Evolutionary conservation across 2,113 vertebrate genomes (phyloP).

Genomic region (Sinosuthora webbiana): DNA sequence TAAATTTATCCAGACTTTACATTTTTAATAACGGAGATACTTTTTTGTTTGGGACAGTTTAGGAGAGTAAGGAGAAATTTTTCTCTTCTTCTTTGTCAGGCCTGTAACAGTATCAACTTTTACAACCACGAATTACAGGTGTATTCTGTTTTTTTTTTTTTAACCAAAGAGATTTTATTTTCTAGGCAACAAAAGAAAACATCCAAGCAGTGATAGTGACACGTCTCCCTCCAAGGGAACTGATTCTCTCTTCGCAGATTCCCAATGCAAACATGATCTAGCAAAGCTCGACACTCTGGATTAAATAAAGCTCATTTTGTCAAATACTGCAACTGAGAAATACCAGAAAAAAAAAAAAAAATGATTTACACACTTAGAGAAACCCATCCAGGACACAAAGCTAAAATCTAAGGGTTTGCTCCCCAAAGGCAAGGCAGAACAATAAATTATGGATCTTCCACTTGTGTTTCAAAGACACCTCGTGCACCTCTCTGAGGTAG

Average conservation of each 20-base stretch:
- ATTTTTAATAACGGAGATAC: background rate
- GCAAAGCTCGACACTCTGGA: background rate
- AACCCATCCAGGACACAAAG: background rate
- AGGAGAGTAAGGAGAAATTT: background rate
- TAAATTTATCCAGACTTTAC: background rate
- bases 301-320: background rate
- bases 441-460: slow-evolving; percentile 14
- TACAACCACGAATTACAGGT: background rate
- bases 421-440: slow-evolving; percentile 22
- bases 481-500: slow-evolving; percentile 46
- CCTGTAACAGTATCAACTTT: rapidly evolving
- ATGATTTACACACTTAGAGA: background rate
- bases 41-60: background rate
- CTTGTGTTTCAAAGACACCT: background rate
- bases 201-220: slow-evolving; percentile 4
- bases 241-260: background rate
- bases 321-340: slow-evolving; percentile 7
- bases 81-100: background rate
- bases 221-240: background rate
- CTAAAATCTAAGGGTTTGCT: slow-evolving; percentile 10
- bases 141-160: background rate
- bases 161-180: slow-evolving; percentile 57
- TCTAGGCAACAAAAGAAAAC: slow-evolving; percentile 22
- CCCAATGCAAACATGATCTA: background rate
- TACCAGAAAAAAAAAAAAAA: background rate